Conservation (phyloP, 2,888 invertebrate species). For the Drosophila antonietae region DNA sequence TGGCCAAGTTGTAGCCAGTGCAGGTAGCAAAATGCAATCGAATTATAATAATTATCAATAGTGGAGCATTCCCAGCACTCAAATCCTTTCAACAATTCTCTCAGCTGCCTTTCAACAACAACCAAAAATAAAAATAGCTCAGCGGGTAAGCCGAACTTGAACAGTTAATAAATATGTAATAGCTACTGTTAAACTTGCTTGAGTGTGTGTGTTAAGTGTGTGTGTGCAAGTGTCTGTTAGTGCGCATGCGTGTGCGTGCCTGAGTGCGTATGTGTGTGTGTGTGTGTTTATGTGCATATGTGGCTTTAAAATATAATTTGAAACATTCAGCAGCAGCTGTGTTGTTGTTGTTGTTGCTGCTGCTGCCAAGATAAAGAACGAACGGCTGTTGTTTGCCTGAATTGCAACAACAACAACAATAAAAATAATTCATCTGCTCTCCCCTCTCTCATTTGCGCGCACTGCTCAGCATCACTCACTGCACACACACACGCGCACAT, state of each 20-base stretch:
- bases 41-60: slow-evolving; percentile 17
- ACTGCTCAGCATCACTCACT: slow-evolving; percentile 50
- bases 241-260: background rate
- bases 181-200: slow-evolving; percentile 25
- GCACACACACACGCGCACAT: slow-evolving; percentile 25
- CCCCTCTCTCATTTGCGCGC: slow-evolving; percentile 30
- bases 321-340: slow-evolving; percentile 35
- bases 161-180: slow-evolving; percentile 58
- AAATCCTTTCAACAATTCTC: slow-evolving; percentile 30
- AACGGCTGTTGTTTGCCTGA: slow-evolving; percentile 68
- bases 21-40: slow-evolving; percentile 45
- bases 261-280: background rate
- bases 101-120: slow-evolving; percentile 31
- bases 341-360: slow-evolving; percentile 21
- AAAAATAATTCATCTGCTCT: slow-evolving; percentile 45
- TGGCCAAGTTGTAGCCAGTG: slow-evolving; percentile 1
- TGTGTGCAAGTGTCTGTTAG: background rate
- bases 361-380: slow-evolving; percentile 53
- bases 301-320: slow-evolving; percentile 61
- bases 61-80: slow-evolving; percentile 11
- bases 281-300: slow-evolving; percentile 44
- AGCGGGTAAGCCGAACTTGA: slow-evolving; percentile 54
- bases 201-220: background rate
- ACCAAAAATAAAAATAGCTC: slow-evolving; percentile 22
- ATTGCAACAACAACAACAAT: slow-evolving; percentile 27